A percentile compares a stretch with the other conserved stretches of the same genome.
Evolutionary conservation across 2,113 vertebrate species (phyloP).

Genomic region (Hylia prasina): DNA sequence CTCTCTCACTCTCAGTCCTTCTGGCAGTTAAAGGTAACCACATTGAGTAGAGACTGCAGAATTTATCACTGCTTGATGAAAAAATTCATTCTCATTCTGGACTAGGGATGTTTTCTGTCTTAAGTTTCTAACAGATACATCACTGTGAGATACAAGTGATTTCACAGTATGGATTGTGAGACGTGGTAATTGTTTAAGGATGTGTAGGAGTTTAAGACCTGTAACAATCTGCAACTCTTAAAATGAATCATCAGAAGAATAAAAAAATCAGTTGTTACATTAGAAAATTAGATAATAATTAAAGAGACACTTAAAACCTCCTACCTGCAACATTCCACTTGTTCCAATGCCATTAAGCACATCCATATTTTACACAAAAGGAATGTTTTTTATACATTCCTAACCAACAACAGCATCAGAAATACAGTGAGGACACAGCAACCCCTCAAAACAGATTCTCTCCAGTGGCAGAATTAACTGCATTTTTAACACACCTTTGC

Average conservation of each 20-base stretch:
- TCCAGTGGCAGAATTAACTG: background rate
- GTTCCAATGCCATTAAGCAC: background rate
- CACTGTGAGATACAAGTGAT: background rate
- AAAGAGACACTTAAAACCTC: background rate
- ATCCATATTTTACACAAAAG: background rate
- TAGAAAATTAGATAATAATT: background rate
- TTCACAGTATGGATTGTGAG: background rate
- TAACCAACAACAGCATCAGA: background rate
- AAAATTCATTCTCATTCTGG: background rate
- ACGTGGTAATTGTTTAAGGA: background rate
- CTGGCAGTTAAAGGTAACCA: background rate
- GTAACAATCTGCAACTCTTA: background rate
- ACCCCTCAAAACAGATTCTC: background rate
- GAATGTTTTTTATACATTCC: too few relatives aligned
- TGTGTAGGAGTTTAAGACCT: background rate
- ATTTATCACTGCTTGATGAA: background rate
- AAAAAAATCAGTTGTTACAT: background rate
- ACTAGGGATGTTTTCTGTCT: background rate
- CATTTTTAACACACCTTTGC: background rate
- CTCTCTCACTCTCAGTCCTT: background rate
- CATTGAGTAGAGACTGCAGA: background rate
- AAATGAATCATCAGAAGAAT: background rate
- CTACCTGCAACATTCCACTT: background rate
- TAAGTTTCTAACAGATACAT: background rate
- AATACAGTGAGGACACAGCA: accelerated